A percentile compares a stretch with the other conserved stretches of the same genome.
Conservation (phyloP, 2,113 vertebrate genomes). For the Silurus glanis region DNA sequence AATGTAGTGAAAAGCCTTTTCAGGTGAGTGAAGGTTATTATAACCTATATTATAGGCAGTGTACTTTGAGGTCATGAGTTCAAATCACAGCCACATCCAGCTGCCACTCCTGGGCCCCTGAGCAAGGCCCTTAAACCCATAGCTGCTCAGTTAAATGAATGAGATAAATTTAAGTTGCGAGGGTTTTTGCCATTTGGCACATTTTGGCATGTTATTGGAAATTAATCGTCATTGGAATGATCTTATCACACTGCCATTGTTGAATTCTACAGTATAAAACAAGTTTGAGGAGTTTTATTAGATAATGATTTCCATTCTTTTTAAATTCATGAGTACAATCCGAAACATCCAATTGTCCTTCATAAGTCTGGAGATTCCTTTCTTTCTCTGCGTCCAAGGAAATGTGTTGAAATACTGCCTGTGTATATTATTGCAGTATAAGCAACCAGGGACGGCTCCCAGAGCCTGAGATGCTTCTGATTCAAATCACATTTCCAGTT, state of each 20-base stretch:
- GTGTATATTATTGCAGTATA: background rate
- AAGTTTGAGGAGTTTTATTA: background rate
- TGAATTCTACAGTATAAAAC: background rate
- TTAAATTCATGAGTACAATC: background rate
- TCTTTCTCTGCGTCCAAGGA: background rate
- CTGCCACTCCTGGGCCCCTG: too few species aligned
- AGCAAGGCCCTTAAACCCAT: too few species aligned
- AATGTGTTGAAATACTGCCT: background rate
- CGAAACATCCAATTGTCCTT: background rate
- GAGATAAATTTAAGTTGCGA: too few species aligned
- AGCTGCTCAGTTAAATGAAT: too few species aligned
- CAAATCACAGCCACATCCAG: too few species aligned
- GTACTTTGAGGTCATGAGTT: too few species aligned
- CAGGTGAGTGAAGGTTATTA: background rate
- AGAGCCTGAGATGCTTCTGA: constrained; percentile 2
- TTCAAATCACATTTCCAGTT: constrained; percentile 28
- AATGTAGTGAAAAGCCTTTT: background rate
- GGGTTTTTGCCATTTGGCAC: too few species aligned
- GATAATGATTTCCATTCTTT: background rate
- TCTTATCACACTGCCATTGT: background rate
- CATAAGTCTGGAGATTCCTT: background rate
- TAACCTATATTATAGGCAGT: background rate
- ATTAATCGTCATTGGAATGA: background rate
- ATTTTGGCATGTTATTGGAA: background rate
- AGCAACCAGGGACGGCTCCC: background rate